Percentiles rank a stretch among this genome's conserved stretches.
These are phyloP conservation scores for Caenorhabditis afra DNA, from an alignment of 2,888 invertebrate species.

Conservation along the genomic window DNA sequence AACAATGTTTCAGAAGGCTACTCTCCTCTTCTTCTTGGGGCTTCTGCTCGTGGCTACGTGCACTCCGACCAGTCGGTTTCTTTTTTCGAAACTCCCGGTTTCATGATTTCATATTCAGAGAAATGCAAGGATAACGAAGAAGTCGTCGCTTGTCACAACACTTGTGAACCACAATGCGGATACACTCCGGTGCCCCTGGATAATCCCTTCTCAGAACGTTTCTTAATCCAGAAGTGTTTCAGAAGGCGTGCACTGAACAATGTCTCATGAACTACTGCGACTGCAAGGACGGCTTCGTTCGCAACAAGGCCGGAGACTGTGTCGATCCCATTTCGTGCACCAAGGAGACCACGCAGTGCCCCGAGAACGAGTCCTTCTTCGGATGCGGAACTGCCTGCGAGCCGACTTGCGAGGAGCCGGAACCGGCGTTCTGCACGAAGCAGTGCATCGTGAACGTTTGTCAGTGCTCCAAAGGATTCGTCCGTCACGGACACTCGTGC, in stretches of 20 bases:
- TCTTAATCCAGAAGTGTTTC: not conserved
- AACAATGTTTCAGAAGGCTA: slow-evolving; percentile 4
- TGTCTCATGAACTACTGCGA: slow-evolving; percentile 46
- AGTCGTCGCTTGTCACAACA: slow-evolving; percentile 43
- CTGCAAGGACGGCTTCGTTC: slow-evolving; percentile 48
- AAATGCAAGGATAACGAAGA: slow-evolving; percentile 44
- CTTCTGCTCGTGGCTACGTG: slow-evolving; percentile 1
- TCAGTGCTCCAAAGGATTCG: slow-evolving; percentile 43
- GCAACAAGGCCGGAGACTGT: slow-evolving; percentile 33
- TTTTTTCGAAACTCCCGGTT: no score
- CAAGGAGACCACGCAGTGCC: slow-evolving; percentile 36
- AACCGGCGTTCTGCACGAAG: slow-evolving; percentile 28
- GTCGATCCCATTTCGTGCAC: slow-evolving; percentile 29
- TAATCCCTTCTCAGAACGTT: no score
- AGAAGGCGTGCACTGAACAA: slow-evolving; percentile 46
- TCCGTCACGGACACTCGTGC: slow-evolving; percentile 28
- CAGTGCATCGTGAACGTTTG: slow-evolving; percentile 45
- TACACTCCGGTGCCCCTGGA: slow-evolving; percentile 28
- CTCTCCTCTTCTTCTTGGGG: not conserved
- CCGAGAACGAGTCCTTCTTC: slow-evolving; percentile 36
- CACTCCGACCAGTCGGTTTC: slow-evolving; percentile 17
- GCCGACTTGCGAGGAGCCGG: slow-evolving; percentile 45
- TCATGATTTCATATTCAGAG: slow-evolving; percentile 6
- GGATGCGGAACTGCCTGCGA: slow-evolving; percentile 53
- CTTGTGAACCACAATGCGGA: slow-evolving; percentile 56